phyloP scores from a whole-genome alignment of 2,113 vertebrate genomes.

The Zosterops lateralis region DNA sequence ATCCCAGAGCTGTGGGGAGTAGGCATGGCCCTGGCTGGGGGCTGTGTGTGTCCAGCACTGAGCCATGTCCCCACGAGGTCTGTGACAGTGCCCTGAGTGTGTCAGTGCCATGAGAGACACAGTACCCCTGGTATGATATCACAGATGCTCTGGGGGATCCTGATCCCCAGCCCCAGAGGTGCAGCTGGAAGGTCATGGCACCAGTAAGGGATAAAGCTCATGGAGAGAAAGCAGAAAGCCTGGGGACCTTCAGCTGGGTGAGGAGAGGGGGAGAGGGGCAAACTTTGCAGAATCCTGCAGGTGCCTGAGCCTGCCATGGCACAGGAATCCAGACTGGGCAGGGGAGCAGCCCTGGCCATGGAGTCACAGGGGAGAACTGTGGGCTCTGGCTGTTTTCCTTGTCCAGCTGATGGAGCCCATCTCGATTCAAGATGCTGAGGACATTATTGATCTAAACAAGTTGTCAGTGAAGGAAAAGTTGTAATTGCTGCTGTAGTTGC shows the following conservation, averaged over 20 bases:
- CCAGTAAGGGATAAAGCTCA: accelerated
- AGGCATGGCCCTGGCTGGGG: not conserved
- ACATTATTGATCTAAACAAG: constrained; percentile 77
- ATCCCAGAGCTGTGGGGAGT: not conserved
- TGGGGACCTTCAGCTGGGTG: not conserved
- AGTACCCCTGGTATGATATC: accelerated
- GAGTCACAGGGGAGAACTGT: accelerated
- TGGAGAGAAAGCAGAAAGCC: not conserved
- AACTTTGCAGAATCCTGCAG: accelerated
- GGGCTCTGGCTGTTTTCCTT: not conserved
- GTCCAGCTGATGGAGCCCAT: constrained; percentile 3
- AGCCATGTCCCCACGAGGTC: accelerated
- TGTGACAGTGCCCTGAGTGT: not conserved
- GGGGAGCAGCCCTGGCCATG: not conserved
- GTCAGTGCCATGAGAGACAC: accelerated
- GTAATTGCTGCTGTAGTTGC: constrained; percentile 79
- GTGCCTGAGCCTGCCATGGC: not conserved
- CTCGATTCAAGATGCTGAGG: constrained; percentile 38
- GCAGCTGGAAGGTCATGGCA: accelerated
- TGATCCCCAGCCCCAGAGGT: not conserved
- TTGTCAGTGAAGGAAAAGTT: constrained; percentile 76
- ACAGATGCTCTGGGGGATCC: accelerated
- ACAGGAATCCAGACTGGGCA: not conserved
- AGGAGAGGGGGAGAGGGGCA: not conserved
- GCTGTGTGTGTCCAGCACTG: accelerated